Conservation (phyloP, 2,797 vertebrate genomes). For the Protonibea diacanthus region DNA sequence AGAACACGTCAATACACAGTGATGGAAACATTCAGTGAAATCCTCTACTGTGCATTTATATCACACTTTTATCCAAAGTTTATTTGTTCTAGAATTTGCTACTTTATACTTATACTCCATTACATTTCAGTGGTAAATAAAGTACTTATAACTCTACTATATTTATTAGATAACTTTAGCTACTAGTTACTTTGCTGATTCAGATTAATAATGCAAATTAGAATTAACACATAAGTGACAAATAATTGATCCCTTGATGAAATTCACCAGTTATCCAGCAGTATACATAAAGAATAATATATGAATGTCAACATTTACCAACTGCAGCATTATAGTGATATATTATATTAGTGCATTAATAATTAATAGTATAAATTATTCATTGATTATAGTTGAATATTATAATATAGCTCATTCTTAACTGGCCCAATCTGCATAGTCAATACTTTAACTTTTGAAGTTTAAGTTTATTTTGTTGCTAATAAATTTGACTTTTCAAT, state of each 20-base stretch:
- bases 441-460: too few relatives aligned
- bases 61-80: too few relatives aligned
- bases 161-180: not conserved
- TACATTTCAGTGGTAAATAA: not conserved
- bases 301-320: not conserved
- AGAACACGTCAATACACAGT: not conserved
- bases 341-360: not conserved
- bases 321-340: not conserved
- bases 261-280: not conserved
- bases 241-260: not conserved
- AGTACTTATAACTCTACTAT: not conserved
- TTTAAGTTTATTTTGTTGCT: too few relatives aligned
- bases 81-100: too few relatives aligned
- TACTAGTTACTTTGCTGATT: not conserved
- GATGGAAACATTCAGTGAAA: not conserved
- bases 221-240: not conserved
- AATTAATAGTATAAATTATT: too few relatives aligned
- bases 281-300: not conserved
- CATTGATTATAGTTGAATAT: not conserved
- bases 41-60: not conserved
- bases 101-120: not conserved
- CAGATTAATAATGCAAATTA: not conserved
- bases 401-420: not conserved
- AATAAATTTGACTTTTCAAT: too few relatives aligned
- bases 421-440: not conserved